Conservation (phyloP, 1,140 invertebrate genomes). For the Sycophila sp. region DNA sequence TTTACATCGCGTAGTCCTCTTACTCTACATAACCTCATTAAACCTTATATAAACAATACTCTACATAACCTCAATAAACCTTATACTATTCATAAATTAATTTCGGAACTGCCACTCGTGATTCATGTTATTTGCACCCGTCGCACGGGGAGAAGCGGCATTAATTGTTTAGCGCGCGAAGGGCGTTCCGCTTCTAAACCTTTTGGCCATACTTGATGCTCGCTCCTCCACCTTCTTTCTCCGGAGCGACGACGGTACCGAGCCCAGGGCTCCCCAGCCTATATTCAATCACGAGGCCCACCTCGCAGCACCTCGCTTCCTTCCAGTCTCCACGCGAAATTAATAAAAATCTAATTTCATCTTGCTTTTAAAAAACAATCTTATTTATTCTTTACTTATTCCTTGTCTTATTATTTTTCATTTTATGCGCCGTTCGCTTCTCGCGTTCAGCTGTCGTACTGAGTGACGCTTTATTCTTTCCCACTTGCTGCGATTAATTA, state of each 20-base stretch:
- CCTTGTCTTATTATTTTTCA: too few species aligned
- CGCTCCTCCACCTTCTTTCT: constrained; percentile 5
- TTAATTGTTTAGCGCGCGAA: constrained; percentile 38
- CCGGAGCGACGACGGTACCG: not conserved
- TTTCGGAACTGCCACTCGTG: constrained; percentile 27
- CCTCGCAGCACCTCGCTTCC: not conserved
- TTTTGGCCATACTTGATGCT: not conserved
- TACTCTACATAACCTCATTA: too few species aligned
- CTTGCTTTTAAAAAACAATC: not conserved
- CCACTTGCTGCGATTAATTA: too few species aligned
- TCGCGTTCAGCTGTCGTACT: too few species aligned
- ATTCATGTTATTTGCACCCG: constrained; percentile 34
- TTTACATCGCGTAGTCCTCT: too few species aligned
- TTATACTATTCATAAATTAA: constrained; percentile 36
- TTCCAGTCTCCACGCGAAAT: not conserved
- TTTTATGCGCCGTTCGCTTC: constrained; percentile 7
- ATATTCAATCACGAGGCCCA: constrained; percentile 29
- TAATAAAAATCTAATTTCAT: constrained; percentile 11
- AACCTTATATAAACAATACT: too few species aligned
- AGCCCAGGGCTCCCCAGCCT: constrained; percentile 1
- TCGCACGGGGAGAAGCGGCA: not conserved
- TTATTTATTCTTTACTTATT: too few species aligned
- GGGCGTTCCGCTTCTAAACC: constrained; percentile 33
- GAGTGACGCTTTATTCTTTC: too few species aligned
- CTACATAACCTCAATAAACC: too few species aligned